Percentiles rank a stretch among this genome's conserved stretches.
Evolutionary conservation across 2,113 vertebrate species (phyloP).

Genomic region (Parotia lawesii): DNA sequence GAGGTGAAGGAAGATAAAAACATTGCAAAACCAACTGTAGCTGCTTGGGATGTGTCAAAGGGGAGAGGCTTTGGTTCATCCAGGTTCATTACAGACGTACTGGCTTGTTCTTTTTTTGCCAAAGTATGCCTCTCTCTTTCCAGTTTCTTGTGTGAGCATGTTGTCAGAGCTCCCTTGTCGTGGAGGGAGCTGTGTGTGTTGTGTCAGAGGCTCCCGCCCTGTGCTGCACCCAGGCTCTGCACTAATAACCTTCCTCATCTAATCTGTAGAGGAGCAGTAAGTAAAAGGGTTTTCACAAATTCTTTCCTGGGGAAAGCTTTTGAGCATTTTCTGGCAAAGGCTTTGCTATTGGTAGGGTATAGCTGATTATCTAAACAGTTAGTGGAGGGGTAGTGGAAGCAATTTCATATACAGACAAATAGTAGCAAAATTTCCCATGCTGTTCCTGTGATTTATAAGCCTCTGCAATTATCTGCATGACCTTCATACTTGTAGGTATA

Average conservation of each 20-base stretch:
- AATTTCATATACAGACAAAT: neutral
- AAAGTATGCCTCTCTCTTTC: neutral
- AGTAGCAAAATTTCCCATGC: neutral
- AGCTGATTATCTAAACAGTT: neutral
- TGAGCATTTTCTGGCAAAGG: neutral
- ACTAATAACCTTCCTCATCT: neutral
- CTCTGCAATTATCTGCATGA: neutral
- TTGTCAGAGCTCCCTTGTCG: neutral
- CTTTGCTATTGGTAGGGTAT: neutral
- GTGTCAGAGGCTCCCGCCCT: neutral
- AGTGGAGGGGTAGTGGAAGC: neutral
- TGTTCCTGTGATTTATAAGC: neutral
- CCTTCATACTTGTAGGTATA: neutral
- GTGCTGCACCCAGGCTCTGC: neutral
- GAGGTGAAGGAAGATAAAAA: neutral
- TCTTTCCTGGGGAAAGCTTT: neutral
- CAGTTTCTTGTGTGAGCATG: neutral
- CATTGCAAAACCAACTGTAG: neutral
- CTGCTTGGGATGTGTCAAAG: neutral
- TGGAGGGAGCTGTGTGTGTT: neutral
- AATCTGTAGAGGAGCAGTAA: neutral
- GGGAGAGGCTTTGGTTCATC: neutral
- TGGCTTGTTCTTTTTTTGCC: neutral
- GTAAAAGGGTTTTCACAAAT: neutral
- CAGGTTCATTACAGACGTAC: neutral